Evolutionary conservation across 2,797 vertebrate genomes (phyloP).

Genomic region (Acrossocheilus wenchowensis): DNA sequence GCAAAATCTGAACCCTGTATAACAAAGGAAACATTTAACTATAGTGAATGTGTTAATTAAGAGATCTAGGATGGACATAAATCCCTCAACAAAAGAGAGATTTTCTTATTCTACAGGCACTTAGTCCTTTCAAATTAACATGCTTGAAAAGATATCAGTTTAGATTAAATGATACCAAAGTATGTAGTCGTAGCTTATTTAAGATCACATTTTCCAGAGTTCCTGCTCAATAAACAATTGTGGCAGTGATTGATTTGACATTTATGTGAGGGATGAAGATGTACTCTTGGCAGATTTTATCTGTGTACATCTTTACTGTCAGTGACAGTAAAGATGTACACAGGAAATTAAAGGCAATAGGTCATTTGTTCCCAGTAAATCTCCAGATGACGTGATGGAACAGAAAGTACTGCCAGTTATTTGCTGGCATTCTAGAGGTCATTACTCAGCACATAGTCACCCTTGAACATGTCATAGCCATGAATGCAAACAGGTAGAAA

Average conservation of each 20-base stretch:
- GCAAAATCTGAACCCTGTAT: conserved; percentile 93
- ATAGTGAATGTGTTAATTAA: background rate
- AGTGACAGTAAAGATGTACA: conserved; percentile 8
- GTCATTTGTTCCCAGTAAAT: conserved; percentile 7
- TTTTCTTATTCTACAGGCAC: background rate
- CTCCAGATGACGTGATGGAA: conserved; percentile 4
- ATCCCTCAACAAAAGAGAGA: background rate
- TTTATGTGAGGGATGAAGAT: background rate
- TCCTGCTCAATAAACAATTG: background rate
- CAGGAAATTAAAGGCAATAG: conserved; percentile 19
- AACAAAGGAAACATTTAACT: conserved; percentile 15
- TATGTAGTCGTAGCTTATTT: background rate
- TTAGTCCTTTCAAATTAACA: background rate
- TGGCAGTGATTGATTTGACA: background rate
- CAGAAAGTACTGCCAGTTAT: background rate
- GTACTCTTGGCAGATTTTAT: background rate
- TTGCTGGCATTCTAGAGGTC: conserved; percentile 13
- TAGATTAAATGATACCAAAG: background rate
- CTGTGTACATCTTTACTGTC: no score
- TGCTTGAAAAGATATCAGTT: background rate
- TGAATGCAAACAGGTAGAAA: background rate
- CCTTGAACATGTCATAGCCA: conserved; percentile 7
- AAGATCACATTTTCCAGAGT: background rate
- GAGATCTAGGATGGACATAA: background rate
- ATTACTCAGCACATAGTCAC: conserved; percentile 18